These are phyloP conservation scores for Steatocranus sp. DNA, from an alignment of 2,797 vertebrate species.

Conservation along the genomic window DNA sequence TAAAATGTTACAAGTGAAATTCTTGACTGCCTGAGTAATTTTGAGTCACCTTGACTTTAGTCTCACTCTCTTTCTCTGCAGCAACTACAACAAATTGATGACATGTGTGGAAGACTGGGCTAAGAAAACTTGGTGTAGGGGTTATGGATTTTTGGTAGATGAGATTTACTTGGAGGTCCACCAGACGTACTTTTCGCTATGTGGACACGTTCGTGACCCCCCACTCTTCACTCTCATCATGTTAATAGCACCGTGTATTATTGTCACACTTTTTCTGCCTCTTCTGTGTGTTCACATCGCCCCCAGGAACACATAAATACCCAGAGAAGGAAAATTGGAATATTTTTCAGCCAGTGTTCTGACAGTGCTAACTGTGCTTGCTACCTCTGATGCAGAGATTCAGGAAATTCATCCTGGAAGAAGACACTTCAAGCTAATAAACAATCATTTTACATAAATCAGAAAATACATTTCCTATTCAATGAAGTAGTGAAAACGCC, in stretches of 20 bases:
- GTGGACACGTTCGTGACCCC: slow-evolving; percentile 54
- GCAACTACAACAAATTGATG: slow-evolving; percentile 57
- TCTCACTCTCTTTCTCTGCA: slow-evolving; percentile 20
- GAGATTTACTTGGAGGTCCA: slow-evolving; percentile 65
- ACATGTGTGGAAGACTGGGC: slow-evolving; percentile 36
- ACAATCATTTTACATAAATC: not conserved
- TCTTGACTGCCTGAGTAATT: not conserved
- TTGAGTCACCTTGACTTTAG: not conserved
- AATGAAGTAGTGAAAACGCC: not conserved
- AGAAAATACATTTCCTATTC: not conserved
- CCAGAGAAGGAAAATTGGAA: not conserved
- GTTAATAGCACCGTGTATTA: slow-evolving; percentile 43
- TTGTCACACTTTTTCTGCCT: slow-evolving; percentile 56
- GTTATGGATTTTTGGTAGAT: slow-evolving; percentile 29
- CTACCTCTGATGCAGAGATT: not conserved
- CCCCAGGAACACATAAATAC: not conserved
- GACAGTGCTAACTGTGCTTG: not conserved
- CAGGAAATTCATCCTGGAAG: not conserved
- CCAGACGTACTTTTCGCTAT: slow-evolving; percentile 52
- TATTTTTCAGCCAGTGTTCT: not conserved
- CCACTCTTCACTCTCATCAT: slow-evolving; percentile 33
- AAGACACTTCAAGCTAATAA: not conserved
- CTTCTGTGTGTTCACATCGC: slow-evolving; percentile 41
- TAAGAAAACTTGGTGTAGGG: not conserved
- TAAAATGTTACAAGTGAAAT: not conserved